These are phyloP conservation scores for Xestia c-nigrum DNA, from an alignment of 2,888 invertebrate species.

Conservation along the genomic window DNA sequence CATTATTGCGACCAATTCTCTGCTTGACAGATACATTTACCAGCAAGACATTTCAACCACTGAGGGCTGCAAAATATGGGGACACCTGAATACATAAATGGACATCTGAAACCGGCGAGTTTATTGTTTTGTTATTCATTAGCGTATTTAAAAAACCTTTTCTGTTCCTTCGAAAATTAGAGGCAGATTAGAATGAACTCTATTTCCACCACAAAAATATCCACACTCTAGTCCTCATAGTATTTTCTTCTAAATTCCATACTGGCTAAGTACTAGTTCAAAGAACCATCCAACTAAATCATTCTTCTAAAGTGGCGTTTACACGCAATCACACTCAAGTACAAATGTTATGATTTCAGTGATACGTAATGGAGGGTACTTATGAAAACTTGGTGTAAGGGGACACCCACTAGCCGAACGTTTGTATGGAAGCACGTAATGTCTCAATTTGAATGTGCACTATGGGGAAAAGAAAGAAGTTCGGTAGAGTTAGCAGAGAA, in stretches of 20 bases:
- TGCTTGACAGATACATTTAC: not conserved
- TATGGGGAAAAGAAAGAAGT: conserved; percentile 83
- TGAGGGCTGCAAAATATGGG: conserved; percentile 3
- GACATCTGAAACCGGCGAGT: not conserved
- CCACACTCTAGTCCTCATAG: conserved; percentile 15
- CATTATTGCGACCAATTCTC: conserved; percentile 9
- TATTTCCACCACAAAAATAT: conserved; percentile 20
- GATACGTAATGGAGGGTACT: conserved; percentile 71
- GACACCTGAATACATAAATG: not conserved
- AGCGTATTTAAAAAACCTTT: not conserved
- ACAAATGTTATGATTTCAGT: conserved; percentile 53
- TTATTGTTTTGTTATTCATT: not conserved
- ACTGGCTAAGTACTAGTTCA: conserved; percentile 53
- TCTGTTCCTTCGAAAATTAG: not conserved
- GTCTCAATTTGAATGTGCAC: conserved; percentile 85
- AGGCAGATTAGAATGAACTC: not conserved
- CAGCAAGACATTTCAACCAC: not conserved
- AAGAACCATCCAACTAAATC: conserved; percentile 49
- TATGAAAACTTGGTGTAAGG: conserved; percentile 74
- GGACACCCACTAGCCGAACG: conserved; percentile 79
- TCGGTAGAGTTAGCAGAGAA: conserved; percentile 76
- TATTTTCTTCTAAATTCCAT: conserved; percentile 18
- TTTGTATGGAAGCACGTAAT: conserved; percentile 82
- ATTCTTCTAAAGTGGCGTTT: conserved; percentile 39
- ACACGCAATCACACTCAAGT: conserved; percentile 48